phyloP scores from a whole-genome alignment of 2,113 vertebrate genomes.

The Cavia aperea region DNA sequence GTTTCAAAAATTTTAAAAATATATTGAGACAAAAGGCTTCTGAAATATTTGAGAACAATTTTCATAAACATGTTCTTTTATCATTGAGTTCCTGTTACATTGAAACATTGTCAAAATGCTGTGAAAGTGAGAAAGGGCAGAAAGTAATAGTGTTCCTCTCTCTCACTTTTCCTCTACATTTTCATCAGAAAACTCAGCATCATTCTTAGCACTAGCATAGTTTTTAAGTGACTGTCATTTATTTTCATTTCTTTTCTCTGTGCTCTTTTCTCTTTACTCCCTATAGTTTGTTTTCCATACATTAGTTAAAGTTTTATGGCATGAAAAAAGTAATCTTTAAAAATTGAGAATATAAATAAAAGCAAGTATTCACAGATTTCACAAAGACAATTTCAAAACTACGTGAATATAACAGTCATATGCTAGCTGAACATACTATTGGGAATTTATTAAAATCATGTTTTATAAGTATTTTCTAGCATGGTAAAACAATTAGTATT shows the following conservation, averaged over 20 bases:
- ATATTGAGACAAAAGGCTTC: conserved; percentile 8
- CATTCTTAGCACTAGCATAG: background rate
- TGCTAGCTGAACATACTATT: background rate
- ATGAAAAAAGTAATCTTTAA: background rate
- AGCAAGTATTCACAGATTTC: background rate
- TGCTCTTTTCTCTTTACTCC: background rate
- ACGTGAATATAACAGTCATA: background rate
- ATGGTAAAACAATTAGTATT: background rate
- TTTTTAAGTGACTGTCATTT: background rate
- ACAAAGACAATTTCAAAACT: background rate
- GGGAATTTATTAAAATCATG: conserved; percentile 9
- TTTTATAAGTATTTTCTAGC: background rate
- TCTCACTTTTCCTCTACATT: background rate
- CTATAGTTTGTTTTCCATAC: background rate
- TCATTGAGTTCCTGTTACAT: background rate
- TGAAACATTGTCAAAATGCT: background rate
- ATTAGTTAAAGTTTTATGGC: background rate
- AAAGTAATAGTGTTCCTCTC: background rate
- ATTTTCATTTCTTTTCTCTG: background rate
- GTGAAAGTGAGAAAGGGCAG: background rate
- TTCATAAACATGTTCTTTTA: background rate
- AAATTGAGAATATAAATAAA: background rate
- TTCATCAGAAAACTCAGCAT: background rate
- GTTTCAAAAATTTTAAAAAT: conserved; percentile 25
- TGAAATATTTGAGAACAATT: conserved; percentile 22